Evolutionary conservation across 2,888 invertebrate genomes (phyloP).

Genomic region (Alviniconcha strummeri): DNA sequence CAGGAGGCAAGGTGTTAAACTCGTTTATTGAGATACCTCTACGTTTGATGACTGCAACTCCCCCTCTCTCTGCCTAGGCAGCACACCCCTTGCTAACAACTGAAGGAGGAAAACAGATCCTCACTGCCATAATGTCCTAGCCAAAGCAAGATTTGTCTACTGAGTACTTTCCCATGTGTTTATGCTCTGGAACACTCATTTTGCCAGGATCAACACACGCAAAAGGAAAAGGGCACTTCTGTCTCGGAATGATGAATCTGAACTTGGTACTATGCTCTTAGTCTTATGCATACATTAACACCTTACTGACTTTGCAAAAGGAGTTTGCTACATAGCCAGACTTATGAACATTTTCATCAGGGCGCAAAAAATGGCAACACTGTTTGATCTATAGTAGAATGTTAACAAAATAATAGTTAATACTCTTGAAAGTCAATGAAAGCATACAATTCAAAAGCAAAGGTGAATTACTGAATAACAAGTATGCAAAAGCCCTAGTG

Average conservation of each 20-base stretch:
- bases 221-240: neutral
- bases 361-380: neutral
- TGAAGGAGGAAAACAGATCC: constrained; percentile 23
- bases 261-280: neutral
- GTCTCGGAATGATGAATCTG: constrained; percentile 8
- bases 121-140: constrained; percentile 4
- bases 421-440: too few species aligned
- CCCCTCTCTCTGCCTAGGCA: neutral
- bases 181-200: constrained; percentile 14
- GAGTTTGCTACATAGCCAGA: too few species aligned
- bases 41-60: constrained; percentile 12
- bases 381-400: neutral
- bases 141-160: constrained; percentile 16
- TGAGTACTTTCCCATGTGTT: constrained; percentile 15
- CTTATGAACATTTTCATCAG: neutral
- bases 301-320: too few species aligned
- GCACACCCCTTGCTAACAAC: constrained; percentile 21
- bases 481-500: too few species aligned
- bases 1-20: constrained; percentile 10
- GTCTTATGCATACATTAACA: too few species aligned
- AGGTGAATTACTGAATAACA: too few species aligned
- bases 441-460: too few species aligned
- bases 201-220: constrained; percentile 9
- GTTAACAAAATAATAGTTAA: too few species aligned
- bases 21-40: constrained; percentile 19